These are phyloP conservation scores for Scotopteryx bipunctaria DNA, from an alignment of 2,888 invertebrate genomes.

Conservation along the genomic window DNA sequence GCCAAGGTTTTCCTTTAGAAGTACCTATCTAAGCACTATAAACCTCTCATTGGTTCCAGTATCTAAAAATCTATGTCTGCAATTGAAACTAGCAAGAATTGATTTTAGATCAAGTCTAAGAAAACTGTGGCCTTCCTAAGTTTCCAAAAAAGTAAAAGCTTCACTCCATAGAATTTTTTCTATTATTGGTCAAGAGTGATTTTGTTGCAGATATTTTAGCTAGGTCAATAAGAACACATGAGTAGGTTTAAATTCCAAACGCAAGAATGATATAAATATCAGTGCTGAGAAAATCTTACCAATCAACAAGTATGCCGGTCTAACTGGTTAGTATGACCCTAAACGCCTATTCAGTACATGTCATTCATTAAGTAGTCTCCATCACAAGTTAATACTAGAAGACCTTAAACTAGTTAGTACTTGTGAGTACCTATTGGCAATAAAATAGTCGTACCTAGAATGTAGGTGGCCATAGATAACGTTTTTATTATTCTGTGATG, in stretches of 20 bases:
- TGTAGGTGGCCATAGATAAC: neutral
- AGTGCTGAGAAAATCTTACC: neutral
- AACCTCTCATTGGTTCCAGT: too few relatives aligned
- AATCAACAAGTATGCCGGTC: neutral
- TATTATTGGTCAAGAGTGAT: neutral
- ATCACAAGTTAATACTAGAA: conserved; percentile 3
- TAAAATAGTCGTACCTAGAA: too few relatives aligned
- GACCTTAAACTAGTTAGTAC: conserved; percentile 19
- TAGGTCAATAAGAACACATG: neutral
- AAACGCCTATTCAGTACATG: neutral
- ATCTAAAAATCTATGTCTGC: too few relatives aligned
- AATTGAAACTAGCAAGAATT: too few relatives aligned
- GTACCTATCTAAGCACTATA: too few relatives aligned
- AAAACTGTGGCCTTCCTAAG: too few relatives aligned
- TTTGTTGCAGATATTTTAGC: neutral
- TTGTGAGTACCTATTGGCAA: neutral
- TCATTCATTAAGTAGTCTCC: neutral
- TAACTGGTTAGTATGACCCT: neutral
- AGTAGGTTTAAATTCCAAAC: neutral
- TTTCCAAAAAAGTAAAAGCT: too few relatives aligned
- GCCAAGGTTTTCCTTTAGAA: too few relatives aligned
- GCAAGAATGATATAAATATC: neutral
- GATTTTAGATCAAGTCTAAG: too few relatives aligned
- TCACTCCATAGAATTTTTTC: too few relatives aligned
- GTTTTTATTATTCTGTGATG: too few relatives aligned